Evolutionary conservation across 2,888 invertebrate genomes (phyloP).

Genomic region (Eremobia ochroleuca): DNA sequence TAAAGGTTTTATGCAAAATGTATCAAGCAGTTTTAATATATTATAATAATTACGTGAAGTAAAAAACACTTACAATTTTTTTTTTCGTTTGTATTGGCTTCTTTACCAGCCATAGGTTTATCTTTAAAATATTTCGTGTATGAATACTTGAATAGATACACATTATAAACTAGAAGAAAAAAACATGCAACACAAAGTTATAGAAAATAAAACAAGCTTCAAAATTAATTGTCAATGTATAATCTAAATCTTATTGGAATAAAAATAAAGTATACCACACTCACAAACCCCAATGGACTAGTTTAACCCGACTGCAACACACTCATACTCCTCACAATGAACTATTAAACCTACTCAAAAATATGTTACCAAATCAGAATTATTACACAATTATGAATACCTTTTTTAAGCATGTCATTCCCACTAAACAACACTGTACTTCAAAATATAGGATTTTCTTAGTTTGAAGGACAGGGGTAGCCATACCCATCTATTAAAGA

Average conservation of each 20-base stretch:
- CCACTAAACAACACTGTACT: neutral
- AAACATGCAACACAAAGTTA: too few species aligned
- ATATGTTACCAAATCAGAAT: neutral
- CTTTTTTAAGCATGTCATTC: neutral
- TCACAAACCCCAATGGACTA: neutral
- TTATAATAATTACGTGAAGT: too few species aligned
- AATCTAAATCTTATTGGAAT: neutral
- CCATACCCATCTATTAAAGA: neutral
- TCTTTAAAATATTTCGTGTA: too few species aligned
- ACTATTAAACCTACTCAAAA: neutral
- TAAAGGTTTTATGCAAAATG: too few species aligned
- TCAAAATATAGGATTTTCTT: neutral
- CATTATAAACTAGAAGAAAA: too few species aligned
- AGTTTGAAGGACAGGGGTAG: neutral
- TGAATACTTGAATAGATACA: too few species aligned
- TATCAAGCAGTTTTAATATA: too few species aligned
- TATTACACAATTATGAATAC: neutral
- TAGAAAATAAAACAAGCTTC: neutral
- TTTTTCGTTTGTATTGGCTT: too few species aligned
- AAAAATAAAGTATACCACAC: neutral
- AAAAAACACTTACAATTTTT: too few species aligned
- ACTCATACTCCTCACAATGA: neutral
- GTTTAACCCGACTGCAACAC: neutral
- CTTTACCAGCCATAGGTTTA: too few species aligned
- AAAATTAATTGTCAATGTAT: neutral